A percentile compares a stretch with the other conserved stretches of the same genome.
phyloP scores from a whole-genome alignment of 37 sponge, comb jelly and placozoan genomes.

The Chondrosia reniformis region DNA sequence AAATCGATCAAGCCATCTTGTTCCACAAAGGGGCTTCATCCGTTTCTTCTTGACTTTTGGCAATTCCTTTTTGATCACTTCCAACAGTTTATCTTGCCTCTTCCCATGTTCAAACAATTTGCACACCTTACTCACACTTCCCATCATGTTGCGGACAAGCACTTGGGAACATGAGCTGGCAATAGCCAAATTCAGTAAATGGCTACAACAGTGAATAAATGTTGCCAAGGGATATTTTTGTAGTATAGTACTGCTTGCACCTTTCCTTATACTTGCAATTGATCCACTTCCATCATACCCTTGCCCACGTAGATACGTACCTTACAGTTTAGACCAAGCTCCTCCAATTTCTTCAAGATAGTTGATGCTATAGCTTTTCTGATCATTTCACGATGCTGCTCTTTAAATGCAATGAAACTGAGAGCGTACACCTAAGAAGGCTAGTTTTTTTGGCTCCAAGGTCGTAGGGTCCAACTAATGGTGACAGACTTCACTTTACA shows the following conservation, averaged over 20 bases:
- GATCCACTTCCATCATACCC: slow-evolving; percentile 64
- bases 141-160: slow-evolving; percentile 46
- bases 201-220: slow-evolving; percentile 21
- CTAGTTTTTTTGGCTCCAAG: no score
- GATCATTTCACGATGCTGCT: neutral
- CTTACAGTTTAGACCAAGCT: slow-evolving; percentile 41
- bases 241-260: slow-evolving; percentile 40
- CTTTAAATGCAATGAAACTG: neutral
- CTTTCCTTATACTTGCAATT: slow-evolving; percentile 53
- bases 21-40: slow-evolving; percentile 42
- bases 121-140: slow-evolving; percentile 37
- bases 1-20: slow-evolving; percentile 47
- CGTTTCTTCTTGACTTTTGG: slow-evolving; percentile 26
- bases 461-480: no score
- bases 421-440: no score
- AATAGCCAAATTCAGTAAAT: slow-evolving; percentile 38
- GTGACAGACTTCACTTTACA: no score
- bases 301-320: slow-evolving; percentile 48
- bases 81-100: slow-evolving; percentile 34
- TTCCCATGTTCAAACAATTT: slow-evolving; percentile 41
- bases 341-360: slow-evolving; percentile 1
- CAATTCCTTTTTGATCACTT: slow-evolving; percentile 23
- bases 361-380: neutral
- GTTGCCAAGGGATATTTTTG: slow-evolving; percentile 36
- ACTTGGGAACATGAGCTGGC: slow-evolving; percentile 29